Conservation (phyloP, 30 jellyfish, hydroid and myxozoan species). For the Sanderia malayensis region DNA sequence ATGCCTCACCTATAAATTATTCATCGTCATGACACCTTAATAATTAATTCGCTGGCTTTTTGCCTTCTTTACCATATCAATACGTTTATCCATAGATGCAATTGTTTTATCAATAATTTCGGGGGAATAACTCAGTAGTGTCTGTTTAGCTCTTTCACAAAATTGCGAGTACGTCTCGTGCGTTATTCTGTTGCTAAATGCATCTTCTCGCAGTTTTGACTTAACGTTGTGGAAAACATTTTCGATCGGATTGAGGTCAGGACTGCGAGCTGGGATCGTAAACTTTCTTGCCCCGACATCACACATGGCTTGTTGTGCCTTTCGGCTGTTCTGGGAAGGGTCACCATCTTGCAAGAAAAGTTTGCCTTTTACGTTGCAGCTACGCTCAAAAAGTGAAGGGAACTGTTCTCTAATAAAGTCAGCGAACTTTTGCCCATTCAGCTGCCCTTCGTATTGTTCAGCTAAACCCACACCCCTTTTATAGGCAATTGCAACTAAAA, state of each 20-base stretch:
- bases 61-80: slow-evolving; percentile 8
- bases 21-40: slow-evolving; percentile 6
- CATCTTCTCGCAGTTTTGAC: slow-evolving; percentile 12
- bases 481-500: slow-evolving; percentile 26
- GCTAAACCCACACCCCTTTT: slow-evolving; percentile 29
- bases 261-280: slow-evolving; percentile 31
- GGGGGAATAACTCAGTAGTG: neutral
- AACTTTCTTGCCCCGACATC: slow-evolving; percentile 4
- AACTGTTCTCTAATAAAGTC: slow-evolving; percentile 35
- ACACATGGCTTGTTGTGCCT: slow-evolving; percentile 1
- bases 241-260: slow-evolving; percentile 33
- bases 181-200: neutral
- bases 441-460: slow-evolving; percentile 32
- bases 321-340: slow-evolving; percentile 13
- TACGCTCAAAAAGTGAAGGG: slow-evolving; percentile 5
- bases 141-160: slow-evolving; percentile 11
- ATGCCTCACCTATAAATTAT: neutral
- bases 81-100: slow-evolving; percentile 25
- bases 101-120: slow-evolving; percentile 28
- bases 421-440: slow-evolving; percentile 35
- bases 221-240: slow-evolving; percentile 13
- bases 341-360: slow-evolving; percentile 14
- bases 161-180: slow-evolving; percentile 3
- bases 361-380: slow-evolving; percentile 10
- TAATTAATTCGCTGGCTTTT: slow-evolving; percentile 36